phyloP scores from a whole-genome alignment of 2,113 vertebrate species.

The Nothobranchius furzeri region DNA sequence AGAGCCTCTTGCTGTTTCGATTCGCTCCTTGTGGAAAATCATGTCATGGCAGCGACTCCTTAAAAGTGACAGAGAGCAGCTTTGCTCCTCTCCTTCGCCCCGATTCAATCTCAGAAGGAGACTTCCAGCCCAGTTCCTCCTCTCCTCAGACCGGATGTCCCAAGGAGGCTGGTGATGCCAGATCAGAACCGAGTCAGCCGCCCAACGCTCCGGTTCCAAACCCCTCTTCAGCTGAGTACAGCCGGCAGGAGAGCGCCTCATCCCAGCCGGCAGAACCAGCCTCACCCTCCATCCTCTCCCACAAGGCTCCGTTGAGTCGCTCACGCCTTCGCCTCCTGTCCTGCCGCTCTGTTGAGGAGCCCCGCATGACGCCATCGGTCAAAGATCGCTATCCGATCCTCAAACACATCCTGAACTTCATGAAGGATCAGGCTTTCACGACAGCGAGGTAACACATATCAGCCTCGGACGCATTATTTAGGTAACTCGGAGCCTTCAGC shows the following conservation, averaged over 20 bases:
- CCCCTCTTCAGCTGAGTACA: conserved; percentile 39
- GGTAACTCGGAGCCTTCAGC: not conserved
- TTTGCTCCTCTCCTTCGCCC: conserved; percentile 53
- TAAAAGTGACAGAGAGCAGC: conserved; percentile 54
- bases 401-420: conserved; percentile 88
- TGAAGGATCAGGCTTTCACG: conserved; percentile 90
- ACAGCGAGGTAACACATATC: conserved; percentile 82
- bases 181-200: conserved; percentile 32
- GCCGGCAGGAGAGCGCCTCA: conserved; percentile 66
- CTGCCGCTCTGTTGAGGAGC: conserved; percentile 90
- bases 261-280: conserved; percentile 79
- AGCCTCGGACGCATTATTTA: not conserved
- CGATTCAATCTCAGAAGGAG: conserved; percentile 76
- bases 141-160: conserved; percentile 29
- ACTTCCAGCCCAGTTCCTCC: conserved; percentile 82
- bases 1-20: conserved; percentile 88
- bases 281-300: conserved; percentile 84
- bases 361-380: conserved; percentile 79
- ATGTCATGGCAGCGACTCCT: conserved; percentile 49
- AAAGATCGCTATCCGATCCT: conserved; percentile 90
- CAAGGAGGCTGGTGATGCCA: conserved; percentile 14
- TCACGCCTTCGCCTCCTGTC: conserved; percentile 93
- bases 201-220: conserved; percentile 15
- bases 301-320: conserved; percentile 84
- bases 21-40: conserved; percentile 79